Evolutionary conservation across 1,140 invertebrate genomes (phyloP), one percentile per base, ranked within the genome.

Genomic region (Cepaea nemoralis): DNA sequence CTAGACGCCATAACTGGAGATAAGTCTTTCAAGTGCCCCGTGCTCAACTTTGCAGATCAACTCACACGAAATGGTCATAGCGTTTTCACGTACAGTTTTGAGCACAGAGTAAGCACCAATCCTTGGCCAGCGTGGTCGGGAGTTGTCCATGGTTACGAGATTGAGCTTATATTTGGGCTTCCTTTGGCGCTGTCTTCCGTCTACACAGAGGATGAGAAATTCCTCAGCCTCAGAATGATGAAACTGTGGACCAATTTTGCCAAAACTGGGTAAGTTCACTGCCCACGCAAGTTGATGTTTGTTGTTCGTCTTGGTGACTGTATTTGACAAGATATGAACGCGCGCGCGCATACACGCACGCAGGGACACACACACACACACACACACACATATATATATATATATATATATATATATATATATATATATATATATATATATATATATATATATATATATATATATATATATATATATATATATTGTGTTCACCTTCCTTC

Each of bases 71-170:
- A 74, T 14, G 22, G 33, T 22, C 98, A 98, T 91, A 97, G 96
- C 0, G 24, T 86, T 2, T 89, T 86, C 70, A 27, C 89, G 76
- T 89, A 89, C 71, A 80, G 82, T 22, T 88, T 86, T 74, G 82
- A 87, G 40, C 84, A 87, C 45, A 78, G 85, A 14, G 59, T 80
- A 37, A 75, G 67, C 22, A 83, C 94, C 82, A 96, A 96, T 89
- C 95, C 95, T 0, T 99, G 97, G 97, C 98, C 97, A 0, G 94
- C 94, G 77, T 99, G 97, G 97, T 97, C 97, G 77, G 97, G 97
- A 10, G 96, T 96, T 0, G 95, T 98, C 93, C 97, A 99, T 91
- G 97, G 95, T 1, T 97, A 98, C 90, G 97, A 99, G 91, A 97
- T 99, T 83, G 96, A 97, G 90, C 94, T 97, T 66, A 95, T 97